phyloP scores from a whole-genome alignment of 2,888 invertebrate genomes.

The Incurvaria masculella region DNA sequence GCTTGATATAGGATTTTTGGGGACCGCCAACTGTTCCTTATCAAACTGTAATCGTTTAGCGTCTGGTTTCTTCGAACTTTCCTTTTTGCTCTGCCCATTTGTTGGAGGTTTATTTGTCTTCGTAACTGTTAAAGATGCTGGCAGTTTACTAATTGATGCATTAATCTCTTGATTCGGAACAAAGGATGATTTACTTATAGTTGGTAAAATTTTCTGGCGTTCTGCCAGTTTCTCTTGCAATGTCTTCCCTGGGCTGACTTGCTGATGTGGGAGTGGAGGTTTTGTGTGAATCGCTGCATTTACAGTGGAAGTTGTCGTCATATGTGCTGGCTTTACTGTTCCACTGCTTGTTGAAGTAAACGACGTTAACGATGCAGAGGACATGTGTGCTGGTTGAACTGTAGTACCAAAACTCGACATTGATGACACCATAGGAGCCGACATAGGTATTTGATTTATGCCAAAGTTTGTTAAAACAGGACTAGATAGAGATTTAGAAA shows the following conservation, averaged over 20 bases:
- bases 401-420: constrained; percentile 7
- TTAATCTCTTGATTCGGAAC: constrained; percentile 26
- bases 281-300: constrained; percentile 33
- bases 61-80: constrained; percentile 29
- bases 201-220: constrained; percentile 51
- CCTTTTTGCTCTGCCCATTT: constrained; percentile 24
- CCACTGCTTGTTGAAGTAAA: constrained; percentile 10
- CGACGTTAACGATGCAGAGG: constrained; percentile 14
- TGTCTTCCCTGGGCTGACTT: constrained; percentile 60
- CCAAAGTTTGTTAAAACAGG: neutral
- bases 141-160: constrained; percentile 44
- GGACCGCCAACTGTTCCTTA: constrained; percentile 2
- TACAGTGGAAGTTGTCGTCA: constrained; percentile 28
- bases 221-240: constrained; percentile 68
- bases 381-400: constrained; percentile 20
- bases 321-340: constrained; percentile 25
- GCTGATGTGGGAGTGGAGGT: constrained; percentile 38
- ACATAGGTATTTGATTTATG: neutral
- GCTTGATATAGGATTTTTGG: constrained; percentile 11
- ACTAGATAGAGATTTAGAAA: neutral
- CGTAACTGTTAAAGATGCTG: constrained; percentile 51
- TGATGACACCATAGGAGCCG: neutral
- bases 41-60: neutral
- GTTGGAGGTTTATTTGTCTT: constrained; percentile 23
- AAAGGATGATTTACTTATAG: constrained; percentile 20